phyloP scores from a whole-genome alignment of 1,140 invertebrate genomes.

The Tetragnatha versicolor region DNA sequence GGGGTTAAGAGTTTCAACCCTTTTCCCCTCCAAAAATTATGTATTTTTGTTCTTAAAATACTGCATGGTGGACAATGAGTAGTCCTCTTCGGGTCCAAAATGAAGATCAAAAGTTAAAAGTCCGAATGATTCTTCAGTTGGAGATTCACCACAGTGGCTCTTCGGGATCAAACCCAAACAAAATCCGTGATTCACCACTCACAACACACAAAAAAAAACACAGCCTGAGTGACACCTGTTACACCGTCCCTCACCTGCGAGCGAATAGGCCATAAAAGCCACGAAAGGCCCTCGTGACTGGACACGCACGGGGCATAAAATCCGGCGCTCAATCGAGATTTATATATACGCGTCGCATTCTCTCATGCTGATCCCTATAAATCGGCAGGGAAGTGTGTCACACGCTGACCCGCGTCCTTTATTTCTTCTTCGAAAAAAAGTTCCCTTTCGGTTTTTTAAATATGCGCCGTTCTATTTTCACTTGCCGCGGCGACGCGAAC shows the following conservation, averaged over 20 bases:
- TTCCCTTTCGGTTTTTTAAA: constrained; percentile 13
- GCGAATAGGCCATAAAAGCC: background rate
- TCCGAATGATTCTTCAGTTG: too few relatives aligned
- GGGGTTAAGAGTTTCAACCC: too few relatives aligned
- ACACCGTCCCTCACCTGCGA: background rate
- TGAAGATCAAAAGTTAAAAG: too few relatives aligned
- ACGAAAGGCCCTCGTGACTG: background rate
- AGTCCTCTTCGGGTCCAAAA: too few relatives aligned
- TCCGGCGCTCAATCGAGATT: constrained; percentile 13
- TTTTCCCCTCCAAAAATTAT: too few relatives aligned
- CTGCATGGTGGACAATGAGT: too few relatives aligned
- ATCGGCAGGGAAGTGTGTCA: constrained; percentile 8
- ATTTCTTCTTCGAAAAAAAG: background rate
- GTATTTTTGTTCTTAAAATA: too few relatives aligned
- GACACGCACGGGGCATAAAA: constrained; percentile 12
- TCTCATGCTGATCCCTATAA: constrained; percentile 19
- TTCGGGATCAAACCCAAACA: too few relatives aligned
- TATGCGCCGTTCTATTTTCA: constrained; percentile 16
- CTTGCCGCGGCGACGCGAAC: background rate
- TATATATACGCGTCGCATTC: constrained; percentile 4
- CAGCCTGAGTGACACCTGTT: constrained; percentile 14
- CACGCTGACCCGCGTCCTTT: constrained; percentile 9
- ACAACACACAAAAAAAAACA: too few relatives aligned
- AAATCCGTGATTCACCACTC: too few relatives aligned
- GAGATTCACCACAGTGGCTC: too few relatives aligned